Evolutionary conservation across 2,888 invertebrate genomes (phyloP), one percentile per base, ranked within the genome.

Genomic region (Agriopis aurantiaria): DNA sequence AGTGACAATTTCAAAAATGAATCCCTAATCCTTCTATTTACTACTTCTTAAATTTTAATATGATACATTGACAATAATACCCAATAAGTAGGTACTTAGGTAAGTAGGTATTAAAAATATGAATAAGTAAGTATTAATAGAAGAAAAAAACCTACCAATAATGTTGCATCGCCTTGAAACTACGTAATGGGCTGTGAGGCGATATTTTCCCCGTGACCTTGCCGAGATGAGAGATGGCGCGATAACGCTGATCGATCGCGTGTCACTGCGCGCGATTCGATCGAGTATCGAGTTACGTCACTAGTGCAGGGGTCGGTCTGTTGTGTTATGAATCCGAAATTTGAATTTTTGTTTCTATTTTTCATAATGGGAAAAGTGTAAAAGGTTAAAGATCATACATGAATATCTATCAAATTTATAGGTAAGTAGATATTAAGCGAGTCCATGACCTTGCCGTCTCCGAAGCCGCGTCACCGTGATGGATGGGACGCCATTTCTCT

Each of bases 221-320:
- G 88, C 71, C 70, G 78, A 81, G 85, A 84, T 83, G 83, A 85
- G 78, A 82, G 86, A 87, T 87, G 77, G 79, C 72, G 74, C 79
- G 87, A 88, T 88, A 86, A 78, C 77, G 73, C 58, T 88, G 89
- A 89, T 85, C 84, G 88, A 89, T 88, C 80, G 45, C 71, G 83
- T 85, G 87, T 85, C 88, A 81, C 73, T 66, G 76, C 75, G 80
- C 81, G 85, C 84, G 75, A 78, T 76, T 83, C 79, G 83, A 84
- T 82, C 43, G 43, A 45, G 33, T 43, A 74, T 69, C 68, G 74
- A 69, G 55, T 73, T 72, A 72, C 72, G 62, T 67, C 72, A 69
- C 70, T 64, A 63, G 60, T 46, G 48, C 40, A 40, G 51, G 12
- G 40, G 3, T 43, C 0, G 43, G 43, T 8, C 9, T 43, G 9